Conservation (phyloP, 2,888 invertebrate species). For the Troides aeacus region DNA sequence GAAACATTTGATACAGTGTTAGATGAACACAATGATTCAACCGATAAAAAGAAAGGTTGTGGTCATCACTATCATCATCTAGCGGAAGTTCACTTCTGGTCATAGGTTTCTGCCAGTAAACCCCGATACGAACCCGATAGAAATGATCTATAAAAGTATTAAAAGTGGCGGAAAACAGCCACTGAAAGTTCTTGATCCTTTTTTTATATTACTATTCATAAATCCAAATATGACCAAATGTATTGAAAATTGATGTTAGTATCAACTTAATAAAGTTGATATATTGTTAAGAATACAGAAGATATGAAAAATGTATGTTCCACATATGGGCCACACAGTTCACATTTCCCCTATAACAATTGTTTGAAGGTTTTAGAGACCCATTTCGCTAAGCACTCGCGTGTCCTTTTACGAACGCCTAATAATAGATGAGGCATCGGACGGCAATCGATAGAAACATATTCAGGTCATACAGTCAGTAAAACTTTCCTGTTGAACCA, state of each 20-base stretch:
- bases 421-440: constrained; percentile 15
- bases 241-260: neutral
- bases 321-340: neutral
- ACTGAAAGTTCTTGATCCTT: too few species aligned
- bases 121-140: too few species aligned
- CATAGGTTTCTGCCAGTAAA: too few species aligned
- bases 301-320: neutral
- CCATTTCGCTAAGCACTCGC: constrained; percentile 10
- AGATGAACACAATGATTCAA: neutral
- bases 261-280: neutral
- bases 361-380: constrained; percentile 15
- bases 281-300: neutral
- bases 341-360: constrained; percentile 1
- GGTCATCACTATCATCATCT: neutral
- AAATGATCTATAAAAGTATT: too few species aligned
- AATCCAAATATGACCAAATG: neutral
- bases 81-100: neutral
- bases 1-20: neutral
- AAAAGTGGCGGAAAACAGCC: too few species aligned
- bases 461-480: neutral
- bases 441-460: neutral
- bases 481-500: neutral
- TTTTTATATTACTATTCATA: too few species aligned
- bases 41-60: neutral
- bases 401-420: neutral